Base-by-base conservation (phyloP, 2,888 invertebrate species). In the Agrilus cyanescens region DNA sequence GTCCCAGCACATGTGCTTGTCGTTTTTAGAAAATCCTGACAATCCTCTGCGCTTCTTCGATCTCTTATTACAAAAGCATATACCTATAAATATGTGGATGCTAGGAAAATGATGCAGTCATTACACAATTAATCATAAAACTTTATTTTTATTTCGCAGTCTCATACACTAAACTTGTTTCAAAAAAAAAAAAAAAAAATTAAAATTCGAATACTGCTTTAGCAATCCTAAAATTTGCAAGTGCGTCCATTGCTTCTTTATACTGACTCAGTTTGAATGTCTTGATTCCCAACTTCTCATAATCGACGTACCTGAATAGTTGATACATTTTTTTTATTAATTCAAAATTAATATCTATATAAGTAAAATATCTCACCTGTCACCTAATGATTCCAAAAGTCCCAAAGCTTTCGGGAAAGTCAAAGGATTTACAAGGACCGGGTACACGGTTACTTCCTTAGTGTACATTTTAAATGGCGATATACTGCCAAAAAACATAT, bases 371-470 rank as follows among this genome's bases (percentile, higher is more conserved):
- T 37, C 36, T 36, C 52, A 75, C 74, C 72, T 72, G 50, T 68
- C 67, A 0, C 78, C 75, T 75, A 83, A 74, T 2, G 81, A 75
- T 48, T 73, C 72, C 1, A 82, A 60, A 52, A 80, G 66, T 1
- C 73, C 72, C 8, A 83, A 58, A 1, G 80, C 77, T 52, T 75
- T 80, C 0, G 74, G 74, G 60, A 82, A 82, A 14, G 74, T 74
- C 57, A 70, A 80, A 0, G 81, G 82, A 56, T 83, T 83, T 43
- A 82, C 76, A 50, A 76, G 76, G 0, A 79, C 76, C 0, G 80
- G 82, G 30, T 77, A 64, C 5, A 83, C 64, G 0, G 73, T 75
- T 44, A 80, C 40, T 59, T 84, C 83, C 50, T 78, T 80, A 55
- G 69, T 65, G 59, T 73, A 81, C 16, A 82, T 67, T 45, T 76